A percentile compares a stretch with the other conserved stretches of the same genome.
Conservation (phyloP, 2,888 invertebrate genomes). For the Nomada fucata region DNA sequence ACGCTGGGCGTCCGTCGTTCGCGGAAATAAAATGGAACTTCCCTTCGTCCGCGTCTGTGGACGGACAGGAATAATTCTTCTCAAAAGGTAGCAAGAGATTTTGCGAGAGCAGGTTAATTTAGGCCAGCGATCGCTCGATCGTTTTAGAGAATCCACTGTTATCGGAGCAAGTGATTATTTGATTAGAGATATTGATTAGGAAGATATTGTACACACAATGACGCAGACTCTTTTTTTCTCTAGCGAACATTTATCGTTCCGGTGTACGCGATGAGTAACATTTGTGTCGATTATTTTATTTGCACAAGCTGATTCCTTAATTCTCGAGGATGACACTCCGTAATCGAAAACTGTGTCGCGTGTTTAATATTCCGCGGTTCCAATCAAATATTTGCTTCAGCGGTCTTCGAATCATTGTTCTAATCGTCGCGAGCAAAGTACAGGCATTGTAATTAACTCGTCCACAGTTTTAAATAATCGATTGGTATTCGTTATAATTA, state of each 20-base stretch:
- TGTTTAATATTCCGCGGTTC: neutral
- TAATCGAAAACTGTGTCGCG: neutral
- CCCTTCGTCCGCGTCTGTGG: neutral
- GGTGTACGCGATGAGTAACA: neutral
- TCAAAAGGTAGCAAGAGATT: too few species aligned
- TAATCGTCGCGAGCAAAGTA: neutral
- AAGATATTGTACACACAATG: neutral
- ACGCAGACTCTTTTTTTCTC: neutral
- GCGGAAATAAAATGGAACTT: neutral
- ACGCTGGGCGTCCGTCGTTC: neutral
- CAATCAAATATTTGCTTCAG: neutral
- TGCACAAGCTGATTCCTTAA: neutral
- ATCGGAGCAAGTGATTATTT: neutral
- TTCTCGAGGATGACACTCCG: neutral
- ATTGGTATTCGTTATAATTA: neutral
- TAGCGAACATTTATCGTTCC: neutral
- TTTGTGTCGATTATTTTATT: neutral
- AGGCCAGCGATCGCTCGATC: neutral
- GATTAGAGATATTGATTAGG: neutral
- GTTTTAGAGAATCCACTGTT: neutral
- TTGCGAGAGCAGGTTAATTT: neutral
- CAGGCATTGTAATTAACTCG: neutral
- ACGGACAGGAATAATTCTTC: neutral
- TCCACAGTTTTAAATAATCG: neutral
- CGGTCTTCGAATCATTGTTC: neutral